Evolutionary conservation across 2,113 vertebrate genomes (phyloP).

Genomic region (Chloebia gouldiae): DNA sequence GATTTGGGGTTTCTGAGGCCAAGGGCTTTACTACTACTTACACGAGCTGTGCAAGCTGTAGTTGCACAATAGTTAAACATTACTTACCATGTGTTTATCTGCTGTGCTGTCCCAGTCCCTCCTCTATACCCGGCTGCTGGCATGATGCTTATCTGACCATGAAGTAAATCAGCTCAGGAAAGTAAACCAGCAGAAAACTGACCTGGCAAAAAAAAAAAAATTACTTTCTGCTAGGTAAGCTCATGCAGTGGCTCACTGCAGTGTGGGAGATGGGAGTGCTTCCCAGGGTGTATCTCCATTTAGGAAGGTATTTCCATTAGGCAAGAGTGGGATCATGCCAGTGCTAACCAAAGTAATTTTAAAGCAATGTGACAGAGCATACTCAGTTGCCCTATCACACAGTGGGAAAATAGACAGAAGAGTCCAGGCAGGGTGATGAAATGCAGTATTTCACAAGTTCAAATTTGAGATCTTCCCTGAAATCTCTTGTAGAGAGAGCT

Average conservation of each 20-base stretch:
- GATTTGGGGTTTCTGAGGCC: neutral
- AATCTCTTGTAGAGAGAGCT: neutral
- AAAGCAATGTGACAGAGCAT: neutral
- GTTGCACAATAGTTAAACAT: neutral
- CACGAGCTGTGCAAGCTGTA: neutral
- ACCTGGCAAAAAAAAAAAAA: neutral
- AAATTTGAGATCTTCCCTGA: neutral
- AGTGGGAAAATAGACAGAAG: neutral
- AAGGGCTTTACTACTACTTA: neutral
- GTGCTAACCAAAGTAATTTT: neutral
- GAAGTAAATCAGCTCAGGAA: neutral
- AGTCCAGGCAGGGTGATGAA: neutral
- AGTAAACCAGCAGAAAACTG: neutral
- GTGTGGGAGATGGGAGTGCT: neutral
- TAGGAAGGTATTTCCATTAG: neutral
- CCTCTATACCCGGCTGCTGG: neutral
- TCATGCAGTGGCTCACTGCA: neutral
- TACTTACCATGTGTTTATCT: neutral
- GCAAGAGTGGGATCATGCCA: neutral
- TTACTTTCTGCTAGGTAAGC: neutral
- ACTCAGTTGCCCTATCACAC: neutral
- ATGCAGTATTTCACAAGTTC: neutral
- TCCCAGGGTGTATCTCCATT: neutral
- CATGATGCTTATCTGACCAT: neutral
- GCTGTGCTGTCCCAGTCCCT: neutral